Percentiles rank a stretch among this genome's conserved stretches.
Conservation (phyloP, 2,113 vertebrate species). For the Hippoglossus stenolepis region DNA sequence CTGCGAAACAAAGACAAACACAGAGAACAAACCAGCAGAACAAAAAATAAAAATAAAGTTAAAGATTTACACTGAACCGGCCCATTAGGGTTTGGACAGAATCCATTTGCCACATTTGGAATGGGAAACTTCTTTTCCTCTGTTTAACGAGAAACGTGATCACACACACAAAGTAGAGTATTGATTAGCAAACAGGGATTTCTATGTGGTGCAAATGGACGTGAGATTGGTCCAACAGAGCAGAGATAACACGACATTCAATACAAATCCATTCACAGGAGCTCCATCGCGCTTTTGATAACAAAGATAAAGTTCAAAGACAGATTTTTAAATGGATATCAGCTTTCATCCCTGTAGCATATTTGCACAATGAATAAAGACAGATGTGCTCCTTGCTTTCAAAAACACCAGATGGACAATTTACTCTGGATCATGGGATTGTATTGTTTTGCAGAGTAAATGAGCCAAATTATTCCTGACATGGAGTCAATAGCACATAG, state of each 20-base stretch:
- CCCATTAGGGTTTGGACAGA: constrained; percentile 17
- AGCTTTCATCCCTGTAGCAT: constrained; percentile 47
- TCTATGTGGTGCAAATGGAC: constrained; percentile 44
- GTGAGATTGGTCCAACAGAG: constrained; percentile 33
- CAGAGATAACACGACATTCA: constrained; percentile 36
- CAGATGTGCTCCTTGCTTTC: constrained; percentile 38
- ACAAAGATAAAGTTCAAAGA: constrained; percentile 56
- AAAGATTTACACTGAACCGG: constrained; percentile 11
- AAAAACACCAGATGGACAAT: constrained; percentile 1
- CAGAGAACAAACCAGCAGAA: background rate
- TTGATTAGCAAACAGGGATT: constrained; percentile 39
- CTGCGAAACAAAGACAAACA: constrained; percentile 14
- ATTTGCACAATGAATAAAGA: constrained; percentile 44
- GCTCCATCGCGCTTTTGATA: constrained; percentile 25
- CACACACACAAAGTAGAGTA: constrained; percentile 38
- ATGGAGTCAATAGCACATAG: constrained; percentile 49
- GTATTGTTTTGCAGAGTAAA: constrained; percentile 56
- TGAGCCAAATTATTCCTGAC: constrained; percentile 63
- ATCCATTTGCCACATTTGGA: constrained; percentile 33
- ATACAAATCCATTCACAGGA: constrained; percentile 23
- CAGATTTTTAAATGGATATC: constrained; percentile 40
- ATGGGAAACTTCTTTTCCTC: constrained; percentile 12
- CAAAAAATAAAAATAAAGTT: constrained; percentile 7
- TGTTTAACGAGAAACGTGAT: constrained; percentile 40
- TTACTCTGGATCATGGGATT: constrained; percentile 42